Percentiles rank a stretch among this genome's conserved stretches.
Conservation (phyloP, 2,113 vertebrate species). For the Lagopus muta region DNA sequence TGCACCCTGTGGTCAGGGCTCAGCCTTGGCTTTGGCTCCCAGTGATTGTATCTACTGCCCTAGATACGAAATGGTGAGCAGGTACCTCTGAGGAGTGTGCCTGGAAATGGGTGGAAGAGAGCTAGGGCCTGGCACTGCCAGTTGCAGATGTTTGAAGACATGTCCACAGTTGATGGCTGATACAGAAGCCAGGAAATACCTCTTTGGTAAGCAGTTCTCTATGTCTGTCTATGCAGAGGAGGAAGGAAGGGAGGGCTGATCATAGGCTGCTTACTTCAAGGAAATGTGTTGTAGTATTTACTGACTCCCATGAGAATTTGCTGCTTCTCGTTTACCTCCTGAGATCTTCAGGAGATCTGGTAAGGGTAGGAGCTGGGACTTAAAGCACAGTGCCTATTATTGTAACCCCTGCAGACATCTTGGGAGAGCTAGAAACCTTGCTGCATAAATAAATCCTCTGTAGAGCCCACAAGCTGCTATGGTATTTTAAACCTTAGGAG, state of each 20-base stretch:
- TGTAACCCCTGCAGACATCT: neutral
- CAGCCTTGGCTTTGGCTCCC: neutral
- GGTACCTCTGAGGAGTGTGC: neutral
- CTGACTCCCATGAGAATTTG: rapidly evolving
- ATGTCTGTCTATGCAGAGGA: rapidly evolving
- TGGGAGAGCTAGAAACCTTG: neutral
- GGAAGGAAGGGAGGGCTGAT: neutral
- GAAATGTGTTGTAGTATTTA: neutral
- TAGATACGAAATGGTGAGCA: neutral
- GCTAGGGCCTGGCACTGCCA: neutral
- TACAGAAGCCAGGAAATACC: neutral
- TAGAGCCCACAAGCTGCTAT: neutral
- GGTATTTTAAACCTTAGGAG: neutral
- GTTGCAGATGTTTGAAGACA: neutral
- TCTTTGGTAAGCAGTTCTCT: rapidly evolving
- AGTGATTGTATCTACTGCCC: neutral
- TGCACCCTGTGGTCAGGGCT: too few relatives aligned
- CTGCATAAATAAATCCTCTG: neutral
- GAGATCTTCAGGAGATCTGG: rapidly evolving
- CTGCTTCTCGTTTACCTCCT: neutral
- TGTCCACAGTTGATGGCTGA: rapidly evolving
- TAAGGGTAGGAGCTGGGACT: neutral
- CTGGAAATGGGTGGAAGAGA: neutral
- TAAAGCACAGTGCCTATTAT: neutral
- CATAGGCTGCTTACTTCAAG: neutral